phyloP scores from a whole-genome alignment of 2,113 vertebrate genomes.

The Misgurnus anguillicaudatus region DNA sequence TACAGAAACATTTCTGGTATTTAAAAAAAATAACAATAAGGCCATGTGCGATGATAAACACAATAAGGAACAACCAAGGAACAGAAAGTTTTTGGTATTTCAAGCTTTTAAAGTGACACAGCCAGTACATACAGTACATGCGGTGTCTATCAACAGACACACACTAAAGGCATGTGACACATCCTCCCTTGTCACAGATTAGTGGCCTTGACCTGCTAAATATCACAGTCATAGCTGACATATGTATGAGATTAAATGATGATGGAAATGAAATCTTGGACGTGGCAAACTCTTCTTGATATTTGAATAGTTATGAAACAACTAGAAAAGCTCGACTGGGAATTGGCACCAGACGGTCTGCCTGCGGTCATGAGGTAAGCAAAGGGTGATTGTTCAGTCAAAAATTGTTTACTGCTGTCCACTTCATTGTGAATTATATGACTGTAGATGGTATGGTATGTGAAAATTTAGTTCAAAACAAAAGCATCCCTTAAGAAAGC shows the following conservation, averaged over 20 bases:
- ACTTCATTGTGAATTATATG: not conserved
- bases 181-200: slow-evolving; percentile 22
- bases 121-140: not conserved
- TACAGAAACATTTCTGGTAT: slow-evolving; percentile 8
- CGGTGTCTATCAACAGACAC: not conserved
- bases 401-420: not conserved
- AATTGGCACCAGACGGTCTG: slow-evolving; percentile 41
- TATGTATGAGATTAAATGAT: slow-evolving; percentile 23
- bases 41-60: not conserved
- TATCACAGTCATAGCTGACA: slow-evolving; percentile 7
- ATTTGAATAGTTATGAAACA: slow-evolving; percentile 30
- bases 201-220: not conserved
- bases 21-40: not conserved
- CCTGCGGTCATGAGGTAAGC: slow-evolving; percentile 21
- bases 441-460: not conserved
- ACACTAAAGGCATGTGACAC: not conserved
- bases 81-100: slow-evolving; percentile 3
- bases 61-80: not conserved
- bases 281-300: slow-evolving; percentile 41
- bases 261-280: slow-evolving; percentile 39
- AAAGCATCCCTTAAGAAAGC: slow-evolving; percentile 23
- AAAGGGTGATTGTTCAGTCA: not conserved
- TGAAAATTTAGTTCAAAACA: slow-evolving; percentile 15
- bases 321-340: slow-evolving; percentile 12
- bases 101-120: not conserved